These are phyloP conservation scores for Hafferia zeledoni DNA, from an alignment of 2,797 vertebrate genomes.

Conservation along the genomic window DNA sequence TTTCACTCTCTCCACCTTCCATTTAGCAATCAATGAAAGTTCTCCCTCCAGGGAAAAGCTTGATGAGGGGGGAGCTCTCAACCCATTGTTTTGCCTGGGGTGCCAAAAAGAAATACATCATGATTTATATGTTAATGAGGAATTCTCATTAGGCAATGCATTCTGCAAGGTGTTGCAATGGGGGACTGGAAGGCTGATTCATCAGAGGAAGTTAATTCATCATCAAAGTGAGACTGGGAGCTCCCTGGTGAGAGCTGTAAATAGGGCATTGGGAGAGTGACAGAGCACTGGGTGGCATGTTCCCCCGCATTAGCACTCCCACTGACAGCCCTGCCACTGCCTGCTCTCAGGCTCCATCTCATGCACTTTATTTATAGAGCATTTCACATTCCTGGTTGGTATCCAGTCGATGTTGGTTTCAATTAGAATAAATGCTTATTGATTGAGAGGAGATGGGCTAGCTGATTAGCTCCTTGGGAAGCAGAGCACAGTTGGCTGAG, in stretches of 20 bases:
- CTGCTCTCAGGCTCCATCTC: conserved; percentile 11
- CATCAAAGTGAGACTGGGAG: conserved; percentile 51
- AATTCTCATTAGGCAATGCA: conserved; percentile 11
- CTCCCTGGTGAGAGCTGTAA: conserved; percentile 51
- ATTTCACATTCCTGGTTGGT: conserved; percentile 36
- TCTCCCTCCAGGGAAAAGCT: conserved; percentile 19
- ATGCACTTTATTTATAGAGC: conserved; percentile 32
- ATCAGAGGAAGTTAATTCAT: conserved; percentile 57
- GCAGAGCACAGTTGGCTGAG: neutral
- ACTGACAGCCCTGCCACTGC: conserved; percentile 11
- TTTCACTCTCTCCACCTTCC: conserved; percentile 25
- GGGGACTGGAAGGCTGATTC: neutral
- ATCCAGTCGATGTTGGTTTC: conserved; percentile 52
- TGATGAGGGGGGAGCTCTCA: neutral
- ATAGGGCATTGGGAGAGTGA: conserved; percentile 52
- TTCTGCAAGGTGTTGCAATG: conserved; percentile 42
- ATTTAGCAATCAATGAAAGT: conserved; percentile 63
- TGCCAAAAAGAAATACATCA: conserved; percentile 48
- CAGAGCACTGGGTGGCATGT: conserved; percentile 44
- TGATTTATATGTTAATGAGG: conserved; percentile 62
- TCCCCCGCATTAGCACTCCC: neutral
- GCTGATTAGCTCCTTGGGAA: conserved; percentile 50
- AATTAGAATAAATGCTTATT: conserved; percentile 66
- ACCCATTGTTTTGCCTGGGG: conserved; percentile 36
- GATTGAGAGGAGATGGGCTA: conserved; percentile 24